Evolutionary conservation across 2,888 invertebrate species (phyloP).

Genomic region (Leucoptera coffeella): DNA sequence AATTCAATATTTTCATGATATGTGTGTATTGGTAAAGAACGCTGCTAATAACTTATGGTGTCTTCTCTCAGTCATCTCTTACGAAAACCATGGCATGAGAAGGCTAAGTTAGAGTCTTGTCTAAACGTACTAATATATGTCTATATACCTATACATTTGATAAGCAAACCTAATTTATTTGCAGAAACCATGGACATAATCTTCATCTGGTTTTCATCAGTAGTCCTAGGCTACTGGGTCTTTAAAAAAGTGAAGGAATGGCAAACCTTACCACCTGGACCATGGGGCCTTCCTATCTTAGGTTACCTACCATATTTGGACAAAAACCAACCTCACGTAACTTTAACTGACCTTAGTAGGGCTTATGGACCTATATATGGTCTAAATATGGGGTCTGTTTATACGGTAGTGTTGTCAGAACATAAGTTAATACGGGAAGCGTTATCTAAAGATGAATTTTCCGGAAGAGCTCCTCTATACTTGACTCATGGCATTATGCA

Average conservation of each 20-base stretch:
- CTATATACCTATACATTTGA: no score
- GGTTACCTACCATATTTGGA: constrained; percentile 76
- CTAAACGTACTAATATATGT: no score
- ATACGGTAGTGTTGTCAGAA: constrained; percentile 73
- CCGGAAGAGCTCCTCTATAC: constrained; percentile 75
- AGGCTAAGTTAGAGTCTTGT: no score
- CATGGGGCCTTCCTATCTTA: constrained; percentile 68
- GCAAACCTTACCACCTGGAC: constrained; percentile 66
- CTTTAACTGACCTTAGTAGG: constrained; percentile 59
- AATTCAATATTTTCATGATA: no score
- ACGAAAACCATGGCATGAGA: no score
- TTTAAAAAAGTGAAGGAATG: constrained; percentile 27
- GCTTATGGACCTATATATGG: constrained; percentile 71
- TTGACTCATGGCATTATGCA: constrained; percentile 83
- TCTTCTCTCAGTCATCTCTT: no score
- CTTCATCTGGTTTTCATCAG: constrained; percentile 17
- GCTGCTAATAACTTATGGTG: no score
- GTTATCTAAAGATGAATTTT: constrained; percentile 64
- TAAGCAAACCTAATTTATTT: neutral
- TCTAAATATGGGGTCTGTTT: constrained; percentile 66
- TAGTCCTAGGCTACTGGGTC: constrained; percentile 24
- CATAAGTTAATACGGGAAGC: constrained; percentile 65
- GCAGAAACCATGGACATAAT: constrained; percentile 16
- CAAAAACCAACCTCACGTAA: constrained; percentile 61
- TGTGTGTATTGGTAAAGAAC: no score